phyloP scores from a whole-genome alignment of 2,113 vertebrate species.

The Axis porcinus region DNA sequence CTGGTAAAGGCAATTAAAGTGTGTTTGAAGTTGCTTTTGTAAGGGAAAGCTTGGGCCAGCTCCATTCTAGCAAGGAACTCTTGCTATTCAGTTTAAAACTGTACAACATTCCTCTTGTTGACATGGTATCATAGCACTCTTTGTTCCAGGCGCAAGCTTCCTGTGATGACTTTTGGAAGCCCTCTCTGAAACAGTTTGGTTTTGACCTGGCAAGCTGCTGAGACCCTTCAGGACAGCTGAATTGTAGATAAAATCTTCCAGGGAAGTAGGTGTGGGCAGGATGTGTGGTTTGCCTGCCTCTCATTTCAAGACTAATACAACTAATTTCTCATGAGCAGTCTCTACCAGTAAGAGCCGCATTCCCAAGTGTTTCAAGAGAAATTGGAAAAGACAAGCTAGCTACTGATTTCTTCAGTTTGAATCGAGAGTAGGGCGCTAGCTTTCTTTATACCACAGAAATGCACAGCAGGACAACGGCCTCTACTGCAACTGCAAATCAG shows the following conservation, averaged over 20 bases:
- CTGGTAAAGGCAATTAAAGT: background rate
- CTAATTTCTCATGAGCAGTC: conserved; percentile 29
- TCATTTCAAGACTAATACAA: background rate
- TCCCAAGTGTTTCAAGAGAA: conserved; percentile 35
- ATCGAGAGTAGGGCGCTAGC: conserved; percentile 15
- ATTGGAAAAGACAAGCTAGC: conserved; percentile 47
- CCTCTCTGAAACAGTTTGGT: background rate
- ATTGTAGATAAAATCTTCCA: conserved; percentile 33
- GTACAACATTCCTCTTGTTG: background rate
- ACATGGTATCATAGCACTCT: background rate
- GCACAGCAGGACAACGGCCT: background rate
- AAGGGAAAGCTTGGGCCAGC: background rate
- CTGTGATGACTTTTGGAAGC: background rate
- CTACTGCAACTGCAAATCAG: background rate
- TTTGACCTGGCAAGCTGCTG: background rate
- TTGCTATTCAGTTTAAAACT: background rate
- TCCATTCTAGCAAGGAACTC: background rate
- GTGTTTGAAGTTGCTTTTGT: background rate
- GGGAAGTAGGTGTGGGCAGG: conserved; percentile 69
- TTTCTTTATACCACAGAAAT: background rate
- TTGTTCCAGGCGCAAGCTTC: background rate
- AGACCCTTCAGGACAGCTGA: background rate
- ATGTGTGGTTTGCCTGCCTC: conserved; percentile 5
- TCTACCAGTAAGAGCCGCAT: conserved; percentile 35
- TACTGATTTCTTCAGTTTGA: conserved; percentile 46